Base-by-base conservation (phyloP, 2,888 invertebrate genomes). In the Acrobasis suavella region DNA sequence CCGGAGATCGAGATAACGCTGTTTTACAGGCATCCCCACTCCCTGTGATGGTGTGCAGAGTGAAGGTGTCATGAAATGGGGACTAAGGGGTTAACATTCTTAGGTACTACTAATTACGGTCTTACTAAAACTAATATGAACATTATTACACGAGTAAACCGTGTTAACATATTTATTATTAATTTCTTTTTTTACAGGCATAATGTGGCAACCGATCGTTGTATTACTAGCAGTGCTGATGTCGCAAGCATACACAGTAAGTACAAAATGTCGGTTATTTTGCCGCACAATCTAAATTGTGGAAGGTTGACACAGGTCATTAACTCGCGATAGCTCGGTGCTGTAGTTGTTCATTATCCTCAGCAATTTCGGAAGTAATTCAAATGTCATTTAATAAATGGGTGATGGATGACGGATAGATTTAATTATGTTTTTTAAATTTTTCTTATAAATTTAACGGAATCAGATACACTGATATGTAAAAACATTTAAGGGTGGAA, bases 161-260 rank as follows among this genome's bases (percentile, higher is more conserved):
- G 22, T 22, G 22, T 22, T 22, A 22, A 22, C 22, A 22, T 22
- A 22, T 46, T 6, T 10, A 46, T n/a, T 6, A 14, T n/a, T 12
- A 14, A 46, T 49, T 62, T 32, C 54, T 62, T 69, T 69, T 72
- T 69, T 81, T 77, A n/a, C 81, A 83, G 84, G 68, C 63, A 83
- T 74, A 67, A 85, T 84, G 85, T 70, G 68, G 75, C 74, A 71
- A 65, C 65, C 72, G 46, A 72, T 71, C 54, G 58, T 76, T 50
- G 63, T 82, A 64, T 51, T 71, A 32, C 67, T 81, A 8, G 64
- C 76, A 16, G 72, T 72, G 15, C 63, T 83, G 52, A 68, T 76
- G 63, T 72, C 78, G 60, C 80, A 83, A 15, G 75, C 64, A 17
- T 76, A 77, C 61, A 67, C 81, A 65, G 84, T 85, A 73, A 83